These are phyloP conservation scores for Rattus rattus DNA, from an alignment of 2,113 vertebrate species.

Conservation along the genomic window DNA sequence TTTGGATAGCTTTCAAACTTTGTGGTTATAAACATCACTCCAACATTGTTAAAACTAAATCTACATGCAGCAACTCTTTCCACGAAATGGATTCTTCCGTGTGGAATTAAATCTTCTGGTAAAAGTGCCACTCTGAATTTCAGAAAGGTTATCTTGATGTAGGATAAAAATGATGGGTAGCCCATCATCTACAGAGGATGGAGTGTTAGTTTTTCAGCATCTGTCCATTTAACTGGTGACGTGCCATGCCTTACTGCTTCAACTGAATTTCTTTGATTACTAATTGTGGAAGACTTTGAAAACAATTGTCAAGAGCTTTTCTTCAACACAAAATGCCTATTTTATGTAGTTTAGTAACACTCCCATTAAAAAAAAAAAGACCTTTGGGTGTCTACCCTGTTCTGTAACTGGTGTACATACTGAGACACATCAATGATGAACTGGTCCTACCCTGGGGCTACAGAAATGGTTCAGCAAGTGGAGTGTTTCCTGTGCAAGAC, in stretches of 20 bases:
- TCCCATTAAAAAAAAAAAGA: conserved; percentile 5
- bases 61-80: neutral
- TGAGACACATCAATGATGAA: neutral
- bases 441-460: too few species aligned
- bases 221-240: neutral
- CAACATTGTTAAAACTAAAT: neutral
- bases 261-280: conserved; percentile 13
- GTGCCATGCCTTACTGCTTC: neutral
- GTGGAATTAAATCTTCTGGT: neutral
- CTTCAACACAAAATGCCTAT: neutral
- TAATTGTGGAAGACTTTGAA: neutral
- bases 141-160: neutral
- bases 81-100: neutral
- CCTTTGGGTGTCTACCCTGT: neutral
- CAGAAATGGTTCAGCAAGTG: neutral
- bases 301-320: neutral
- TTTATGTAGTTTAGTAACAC: neutral
- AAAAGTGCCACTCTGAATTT: neutral
- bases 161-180: neutral
- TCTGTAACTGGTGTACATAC: neutral
- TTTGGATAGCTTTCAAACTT: conserved; percentile 37
- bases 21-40: neutral
- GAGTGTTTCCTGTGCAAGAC: neutral
- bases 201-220: conserved; percentile 11
- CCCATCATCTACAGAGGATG: neutral